phyloP scores from a whole-genome alignment of 2,888 invertebrate genomes.

The Drosophila diplacantha region DNA sequence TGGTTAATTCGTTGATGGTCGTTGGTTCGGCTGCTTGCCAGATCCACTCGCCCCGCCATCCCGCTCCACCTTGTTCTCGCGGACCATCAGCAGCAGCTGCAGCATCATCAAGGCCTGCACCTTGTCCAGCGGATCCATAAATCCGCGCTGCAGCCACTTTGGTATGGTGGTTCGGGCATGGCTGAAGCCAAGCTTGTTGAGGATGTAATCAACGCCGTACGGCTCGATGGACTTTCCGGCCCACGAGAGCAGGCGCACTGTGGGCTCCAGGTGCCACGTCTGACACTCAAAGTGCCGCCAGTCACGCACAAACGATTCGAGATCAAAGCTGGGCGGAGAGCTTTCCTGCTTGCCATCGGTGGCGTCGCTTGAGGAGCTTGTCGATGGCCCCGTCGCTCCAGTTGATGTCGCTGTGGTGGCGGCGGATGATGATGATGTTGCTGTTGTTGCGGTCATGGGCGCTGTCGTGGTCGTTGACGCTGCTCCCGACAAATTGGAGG shows the following conservation, averaged over 20 bases:
- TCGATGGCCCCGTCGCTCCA: slow-evolving; percentile 17
- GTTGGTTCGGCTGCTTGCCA: slow-evolving; percentile 50
- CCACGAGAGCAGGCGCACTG: slow-evolving; percentile 90
- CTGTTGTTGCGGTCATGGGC: slow-evolving; percentile 10
- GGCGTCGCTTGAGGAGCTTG: slow-evolving; percentile 29
- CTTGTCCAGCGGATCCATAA: slow-evolving; percentile 98
- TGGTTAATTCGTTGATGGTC: slow-evolving; percentile 54
- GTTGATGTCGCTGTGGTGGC: slow-evolving; percentile 9
- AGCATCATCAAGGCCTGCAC: slow-evolving; percentile 89
- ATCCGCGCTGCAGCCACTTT: slow-evolving; percentile 99
- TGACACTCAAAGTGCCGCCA: slow-evolving; percentile 94
- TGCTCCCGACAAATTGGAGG: slow-evolving; percentile 20
- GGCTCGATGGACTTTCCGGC: slow-evolving; percentile 98
- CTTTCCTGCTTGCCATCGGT: slow-evolving; percentile 37
- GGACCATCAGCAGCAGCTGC: slow-evolving; percentile 82
- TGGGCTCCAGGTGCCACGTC: slow-evolving; percentile 98
- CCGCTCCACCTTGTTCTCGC: slow-evolving; percentile 78
- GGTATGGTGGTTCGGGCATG: slow-evolving; percentile 99
- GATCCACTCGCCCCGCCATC: slow-evolving; percentile 17
- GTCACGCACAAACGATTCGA: slow-evolving; percentile 87
- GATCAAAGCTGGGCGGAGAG: slow-evolving; percentile 74
- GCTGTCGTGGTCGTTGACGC: slow-evolving; percentile 36
- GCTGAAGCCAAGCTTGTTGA: slow-evolving; percentile 97
- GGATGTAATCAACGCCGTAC: slow-evolving; percentile 98
- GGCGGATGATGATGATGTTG: slow-evolving; percentile 5